phyloP scores from a whole-genome alignment of 2,113 vertebrate species.

The Cranoglanis bouderius region DNA sequence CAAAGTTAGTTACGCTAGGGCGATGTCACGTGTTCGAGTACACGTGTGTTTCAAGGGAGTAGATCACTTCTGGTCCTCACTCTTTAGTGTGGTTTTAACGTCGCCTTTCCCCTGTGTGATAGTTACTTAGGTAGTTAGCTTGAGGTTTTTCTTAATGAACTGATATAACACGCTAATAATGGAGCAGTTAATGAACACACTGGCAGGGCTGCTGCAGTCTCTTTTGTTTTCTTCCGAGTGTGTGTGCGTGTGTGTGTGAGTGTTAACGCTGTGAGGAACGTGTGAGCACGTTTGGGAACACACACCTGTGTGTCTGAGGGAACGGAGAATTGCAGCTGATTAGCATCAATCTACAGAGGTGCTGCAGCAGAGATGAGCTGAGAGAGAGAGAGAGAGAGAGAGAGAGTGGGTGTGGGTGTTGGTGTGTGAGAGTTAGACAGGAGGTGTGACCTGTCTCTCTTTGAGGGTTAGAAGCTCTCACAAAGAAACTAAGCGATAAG shows the following conservation, averaged over 20 bases:
- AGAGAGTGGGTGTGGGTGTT: slow-evolving; percentile 33
- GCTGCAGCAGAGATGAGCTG: slow-evolving; percentile 18
- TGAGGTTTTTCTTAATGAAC: slow-evolving; percentile 5
- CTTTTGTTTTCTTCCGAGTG: neutral
- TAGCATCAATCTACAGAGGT: slow-evolving; percentile 36
- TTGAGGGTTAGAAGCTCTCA: slow-evolving; percentile 42
- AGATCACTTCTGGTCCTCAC: neutral
- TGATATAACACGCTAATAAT: slow-evolving; percentile 35
- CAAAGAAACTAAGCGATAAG: slow-evolving; percentile 45
- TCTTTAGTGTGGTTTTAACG: neutral
- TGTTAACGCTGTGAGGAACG: slow-evolving; percentile 17
- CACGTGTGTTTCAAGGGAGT: neutral
- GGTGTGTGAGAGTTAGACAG: slow-evolving; percentile 35
- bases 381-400: slow-evolving; percentile 20
- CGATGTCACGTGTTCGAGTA: neutral
- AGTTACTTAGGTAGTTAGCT: slow-evolving; percentile 14
- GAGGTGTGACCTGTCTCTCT: slow-evolving; percentile 51
- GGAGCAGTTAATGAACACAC: slow-evolving; percentile 18
- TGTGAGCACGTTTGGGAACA: slow-evolving; percentile 42
- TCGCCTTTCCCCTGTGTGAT: neutral
- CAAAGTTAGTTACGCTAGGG: neutral
- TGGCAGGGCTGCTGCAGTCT: neutral
- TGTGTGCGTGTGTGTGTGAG: neutral
- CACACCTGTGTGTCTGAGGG: slow-evolving; percentile 51
- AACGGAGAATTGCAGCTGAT: slow-evolving; percentile 36